Conservation (phyloP, 2,113 vertebrate genomes). For the Oreotrochilus melanogaster region DNA sequence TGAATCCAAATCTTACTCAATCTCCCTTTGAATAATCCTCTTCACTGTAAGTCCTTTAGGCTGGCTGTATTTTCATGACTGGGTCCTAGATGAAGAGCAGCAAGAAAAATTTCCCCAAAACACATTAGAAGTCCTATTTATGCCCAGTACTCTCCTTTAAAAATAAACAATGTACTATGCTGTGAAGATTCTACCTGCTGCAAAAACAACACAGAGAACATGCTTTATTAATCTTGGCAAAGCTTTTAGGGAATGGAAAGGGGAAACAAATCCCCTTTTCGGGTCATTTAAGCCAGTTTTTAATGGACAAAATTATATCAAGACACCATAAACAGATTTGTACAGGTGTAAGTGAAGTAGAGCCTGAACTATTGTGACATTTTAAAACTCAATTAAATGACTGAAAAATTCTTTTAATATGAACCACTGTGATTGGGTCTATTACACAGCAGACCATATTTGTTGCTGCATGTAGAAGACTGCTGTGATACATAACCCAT, state of each 20-base stretch:
- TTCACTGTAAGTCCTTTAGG: background rate
- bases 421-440: background rate
- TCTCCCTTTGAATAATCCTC: background rate
- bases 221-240: constrained; percentile 28
- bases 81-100: background rate
- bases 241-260: background rate
- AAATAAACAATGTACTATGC: background rate
- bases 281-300: constrained; percentile 2
- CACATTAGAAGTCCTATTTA: background rate
- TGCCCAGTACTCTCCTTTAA: background rate
- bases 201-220: background rate
- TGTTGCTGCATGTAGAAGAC: constrained; percentile 8
- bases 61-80: background rate
- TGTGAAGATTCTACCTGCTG: background rate
- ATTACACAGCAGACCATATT: background rate
- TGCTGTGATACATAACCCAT: background rate
- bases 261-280: constrained; percentile 2
- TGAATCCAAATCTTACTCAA: background rate
- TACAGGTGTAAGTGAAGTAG: constrained; percentile 43
- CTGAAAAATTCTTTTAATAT: constrained; percentile 42
- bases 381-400: constrained; percentile 49
- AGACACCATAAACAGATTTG: constrained; percentile 38
- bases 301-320: constrained; percentile 44
- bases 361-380: constrained; percentile 25
- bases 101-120: background rate